Percentiles rank a stretch among this genome's conserved stretches.
These are phyloP conservation scores for Aporophyla nigra DNA, from an alignment of 2,888 invertebrate species.

Conservation along the genomic window DNA sequence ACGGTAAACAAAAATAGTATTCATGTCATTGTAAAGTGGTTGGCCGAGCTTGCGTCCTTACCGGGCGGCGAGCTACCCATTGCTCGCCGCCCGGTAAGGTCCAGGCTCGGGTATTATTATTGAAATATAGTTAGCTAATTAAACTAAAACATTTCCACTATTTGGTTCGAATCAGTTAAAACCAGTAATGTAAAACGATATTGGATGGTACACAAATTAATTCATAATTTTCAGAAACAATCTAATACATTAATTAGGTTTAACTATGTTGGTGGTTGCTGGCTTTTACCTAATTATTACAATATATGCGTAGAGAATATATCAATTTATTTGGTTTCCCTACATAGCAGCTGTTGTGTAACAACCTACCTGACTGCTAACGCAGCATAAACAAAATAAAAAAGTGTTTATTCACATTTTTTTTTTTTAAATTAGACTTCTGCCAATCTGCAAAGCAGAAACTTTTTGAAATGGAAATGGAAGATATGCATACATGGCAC, in stretches of 20 bases:
- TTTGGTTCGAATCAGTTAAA: background rate
- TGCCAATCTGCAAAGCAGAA: background rate
- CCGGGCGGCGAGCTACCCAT: too few relatives aligned
- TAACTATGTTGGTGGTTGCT: background rate
- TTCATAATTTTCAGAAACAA: conserved; percentile 14
- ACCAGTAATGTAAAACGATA: background rate
- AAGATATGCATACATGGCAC: too few relatives aligned
- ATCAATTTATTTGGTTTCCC: background rate
- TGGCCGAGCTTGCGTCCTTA: too few relatives aligned
- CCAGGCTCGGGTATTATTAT: too few relatives aligned
- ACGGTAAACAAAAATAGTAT: too few relatives aligned
- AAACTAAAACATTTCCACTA: background rate
- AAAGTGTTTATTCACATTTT: background rate
- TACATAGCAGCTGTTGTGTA: background rate
- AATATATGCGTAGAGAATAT: background rate
- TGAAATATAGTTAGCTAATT: too few relatives aligned
- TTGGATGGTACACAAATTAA: conserved; percentile 4
- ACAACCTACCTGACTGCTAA: background rate
- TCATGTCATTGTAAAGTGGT: too few relatives aligned
- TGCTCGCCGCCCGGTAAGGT: too few relatives aligned
- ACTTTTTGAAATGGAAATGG: background rate
- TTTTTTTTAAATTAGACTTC: background rate
- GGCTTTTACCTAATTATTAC: conserved; percentile 4
- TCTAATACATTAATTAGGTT: background rate
- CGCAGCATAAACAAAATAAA: background rate